These are phyloP conservation scores for Drosophila nr. perissopoda DNA, from an alignment of 2,888 invertebrate genomes.

Conservation along the genomic window DNA sequence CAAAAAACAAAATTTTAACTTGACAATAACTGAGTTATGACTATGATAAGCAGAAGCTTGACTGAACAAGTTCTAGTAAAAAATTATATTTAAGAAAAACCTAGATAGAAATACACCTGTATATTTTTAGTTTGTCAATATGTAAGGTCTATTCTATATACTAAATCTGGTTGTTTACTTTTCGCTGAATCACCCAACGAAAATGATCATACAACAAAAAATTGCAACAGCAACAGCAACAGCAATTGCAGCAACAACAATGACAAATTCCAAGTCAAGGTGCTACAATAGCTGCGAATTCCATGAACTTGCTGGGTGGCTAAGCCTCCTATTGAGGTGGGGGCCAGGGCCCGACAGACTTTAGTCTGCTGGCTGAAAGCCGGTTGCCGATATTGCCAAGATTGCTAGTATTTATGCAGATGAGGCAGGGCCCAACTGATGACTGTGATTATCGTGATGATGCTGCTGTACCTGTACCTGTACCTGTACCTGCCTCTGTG, in stretches of 20 bases:
- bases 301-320: slow-evolving; percentile 74
- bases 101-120: not conserved
- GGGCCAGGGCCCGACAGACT: not conserved
- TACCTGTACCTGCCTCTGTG: not conserved
- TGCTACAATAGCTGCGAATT: slow-evolving; percentile 73
- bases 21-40: not conserved
- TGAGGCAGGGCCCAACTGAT: slow-evolving; percentile 59
- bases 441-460: slow-evolving; percentile 61
- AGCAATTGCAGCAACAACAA: slow-evolving; percentile 47
- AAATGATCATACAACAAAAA: slow-evolving; percentile 16
- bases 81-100: not conserved
- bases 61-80: not conserved
- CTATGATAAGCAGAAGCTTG: not conserved
- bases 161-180: not conserved
- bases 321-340: slow-evolving; percentile 13
- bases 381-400: slow-evolving; percentile 26
- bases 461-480: slow-evolving; percentile 9
- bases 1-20: not conserved
- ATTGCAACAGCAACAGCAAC: slow-evolving; percentile 13
- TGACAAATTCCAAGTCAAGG: slow-evolving; percentile 72
- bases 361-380: slow-evolving; percentile 5
- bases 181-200: slow-evolving; percentile 42
- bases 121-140: not conserved
- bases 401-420: slow-evolving; percentile 61
- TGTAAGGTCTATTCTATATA: not conserved